Evolutionary conservation across 1,140 invertebrate species (phyloP).

Genomic region (Drosophila serrata): DNA sequence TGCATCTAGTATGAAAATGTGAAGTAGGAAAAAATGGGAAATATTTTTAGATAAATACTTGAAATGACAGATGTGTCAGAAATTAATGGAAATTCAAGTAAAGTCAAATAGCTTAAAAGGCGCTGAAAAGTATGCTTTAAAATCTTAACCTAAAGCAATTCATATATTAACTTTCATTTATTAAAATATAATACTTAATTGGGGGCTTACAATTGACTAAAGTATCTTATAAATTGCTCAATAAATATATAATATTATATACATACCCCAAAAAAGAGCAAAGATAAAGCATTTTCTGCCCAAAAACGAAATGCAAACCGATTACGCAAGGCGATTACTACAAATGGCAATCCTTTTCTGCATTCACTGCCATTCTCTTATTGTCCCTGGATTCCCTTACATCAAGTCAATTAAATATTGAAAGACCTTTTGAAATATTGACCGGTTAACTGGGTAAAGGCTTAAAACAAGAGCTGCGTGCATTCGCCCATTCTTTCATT

Average conservation of each 20-base stretch:
- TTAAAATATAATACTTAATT: not conserved
- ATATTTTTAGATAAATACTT: constrained; percentile 6
- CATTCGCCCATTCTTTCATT: constrained; percentile 18
- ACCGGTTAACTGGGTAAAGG: constrained; percentile 42
- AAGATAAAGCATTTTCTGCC: not conserved
- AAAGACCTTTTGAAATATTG: constrained; percentile 61
- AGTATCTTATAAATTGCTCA: not conserved
- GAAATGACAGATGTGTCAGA: not conserved
- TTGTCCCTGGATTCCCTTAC: constrained; percentile 21
- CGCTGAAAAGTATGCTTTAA: too few relatives aligned
- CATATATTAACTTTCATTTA: not conserved
- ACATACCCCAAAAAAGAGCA: not conserved
- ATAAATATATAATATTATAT: not conserved
- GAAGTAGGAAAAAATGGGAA: constrained; percentile 10
- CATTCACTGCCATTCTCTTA: constrained; percentile 4
- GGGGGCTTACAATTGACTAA: not conserved
- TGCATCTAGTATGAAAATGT: constrained; percentile 3
- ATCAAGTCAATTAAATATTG: constrained; percentile 75
- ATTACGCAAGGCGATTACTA: constrained; percentile 6
- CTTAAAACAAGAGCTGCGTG: constrained; percentile 21
- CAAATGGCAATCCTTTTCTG: constrained; percentile 5
- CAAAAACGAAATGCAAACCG: constrained; percentile 6
- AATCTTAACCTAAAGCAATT: not conserved
- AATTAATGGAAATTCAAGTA: not conserved
- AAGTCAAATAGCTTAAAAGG: not conserved